Evolutionary conservation across 2,113 vertebrate genomes (phyloP).

Genomic region (Oxyruncus cristatus): DNA sequence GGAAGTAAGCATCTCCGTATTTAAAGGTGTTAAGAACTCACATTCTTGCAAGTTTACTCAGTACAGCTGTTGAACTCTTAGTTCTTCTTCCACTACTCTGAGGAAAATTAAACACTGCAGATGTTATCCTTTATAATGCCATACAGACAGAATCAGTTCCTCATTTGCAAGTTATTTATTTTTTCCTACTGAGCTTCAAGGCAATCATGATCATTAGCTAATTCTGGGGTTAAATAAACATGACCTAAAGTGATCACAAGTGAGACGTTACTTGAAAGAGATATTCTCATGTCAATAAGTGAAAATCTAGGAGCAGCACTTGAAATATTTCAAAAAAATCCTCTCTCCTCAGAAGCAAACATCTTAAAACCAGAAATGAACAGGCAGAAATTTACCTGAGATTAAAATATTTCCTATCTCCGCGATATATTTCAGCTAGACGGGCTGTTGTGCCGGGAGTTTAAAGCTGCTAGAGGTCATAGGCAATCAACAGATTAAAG

Average conservation of each 20-base stretch:
- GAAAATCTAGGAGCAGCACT: neutral
- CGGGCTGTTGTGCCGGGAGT: neutral
- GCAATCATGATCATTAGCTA: neutral
- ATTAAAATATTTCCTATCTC: neutral
- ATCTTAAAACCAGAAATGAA: neutral
- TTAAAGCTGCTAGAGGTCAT: neutral
- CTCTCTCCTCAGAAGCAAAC: neutral
- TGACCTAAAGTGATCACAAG: slow-evolving; percentile 1
- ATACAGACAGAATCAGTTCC: neutral
- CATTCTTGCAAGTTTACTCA: neutral
- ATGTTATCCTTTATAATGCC: neutral
- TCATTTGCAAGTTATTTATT: neutral
- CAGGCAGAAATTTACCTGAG: neutral
- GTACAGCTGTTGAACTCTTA: neutral
- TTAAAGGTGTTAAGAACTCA: neutral
- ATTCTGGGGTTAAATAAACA: slow-evolving; percentile 26
- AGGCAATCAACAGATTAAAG: neutral
- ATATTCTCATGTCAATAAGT: neutral
- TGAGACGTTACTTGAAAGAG: slow-evolving; percentile 15
- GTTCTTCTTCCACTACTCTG: neutral
- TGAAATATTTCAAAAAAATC: neutral
- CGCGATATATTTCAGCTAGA: neutral
- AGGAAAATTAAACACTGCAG: neutral
- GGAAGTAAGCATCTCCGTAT: neutral
- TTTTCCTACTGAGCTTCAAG: slow-evolving; percentile 10